phyloP scores from a whole-genome alignment of 2,113 vertebrate species.

The Psammodynastes pulverulentus region DNA sequence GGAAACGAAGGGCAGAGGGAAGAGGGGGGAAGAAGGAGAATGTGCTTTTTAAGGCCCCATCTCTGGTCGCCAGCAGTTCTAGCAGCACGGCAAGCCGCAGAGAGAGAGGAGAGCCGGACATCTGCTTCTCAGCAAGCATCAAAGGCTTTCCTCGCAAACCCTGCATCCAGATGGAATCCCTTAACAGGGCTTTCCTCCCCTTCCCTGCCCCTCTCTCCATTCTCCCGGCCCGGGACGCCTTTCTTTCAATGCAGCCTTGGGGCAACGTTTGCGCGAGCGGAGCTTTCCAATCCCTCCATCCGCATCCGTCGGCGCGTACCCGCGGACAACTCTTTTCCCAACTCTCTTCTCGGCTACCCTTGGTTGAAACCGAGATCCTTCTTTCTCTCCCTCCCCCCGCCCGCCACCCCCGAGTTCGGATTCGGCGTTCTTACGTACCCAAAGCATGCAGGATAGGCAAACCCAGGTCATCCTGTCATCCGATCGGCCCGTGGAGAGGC shows the following conservation, averaged over 20 bases:
- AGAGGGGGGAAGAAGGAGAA: neutral
- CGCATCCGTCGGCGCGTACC: fast-evolving
- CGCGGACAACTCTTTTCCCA: too few relatives aligned
- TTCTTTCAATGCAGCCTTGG: neutral
- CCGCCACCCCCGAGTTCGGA: neutral
- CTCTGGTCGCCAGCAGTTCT: neutral
- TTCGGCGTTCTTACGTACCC: conserved; percentile 73
- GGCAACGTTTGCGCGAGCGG: neutral
- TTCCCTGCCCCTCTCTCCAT: neutral
- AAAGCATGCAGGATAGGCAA: conserved; percentile 91
- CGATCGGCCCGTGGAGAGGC: conserved; percentile 63
- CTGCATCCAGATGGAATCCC: neutral
- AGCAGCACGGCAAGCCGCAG: neutral
- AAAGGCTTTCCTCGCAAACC: neutral
- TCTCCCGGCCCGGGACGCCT: neutral
- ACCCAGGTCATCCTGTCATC: conserved; percentile 83
- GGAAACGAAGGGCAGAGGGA: neutral
- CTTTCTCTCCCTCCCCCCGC: neutral
- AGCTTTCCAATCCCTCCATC: neutral
- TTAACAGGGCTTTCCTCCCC: neutral
- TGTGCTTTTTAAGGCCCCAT: neutral
- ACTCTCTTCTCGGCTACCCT: neutral
- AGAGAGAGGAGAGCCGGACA: neutral
- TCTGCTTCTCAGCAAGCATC: conserved; percentile 8
- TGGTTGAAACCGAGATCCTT: neutral